Percentiles rank a stretch among this genome's conserved stretches.
phyloP scores from a whole-genome alignment of 2,797 vertebrate species.

The Champsocephalus esox region DNA sequence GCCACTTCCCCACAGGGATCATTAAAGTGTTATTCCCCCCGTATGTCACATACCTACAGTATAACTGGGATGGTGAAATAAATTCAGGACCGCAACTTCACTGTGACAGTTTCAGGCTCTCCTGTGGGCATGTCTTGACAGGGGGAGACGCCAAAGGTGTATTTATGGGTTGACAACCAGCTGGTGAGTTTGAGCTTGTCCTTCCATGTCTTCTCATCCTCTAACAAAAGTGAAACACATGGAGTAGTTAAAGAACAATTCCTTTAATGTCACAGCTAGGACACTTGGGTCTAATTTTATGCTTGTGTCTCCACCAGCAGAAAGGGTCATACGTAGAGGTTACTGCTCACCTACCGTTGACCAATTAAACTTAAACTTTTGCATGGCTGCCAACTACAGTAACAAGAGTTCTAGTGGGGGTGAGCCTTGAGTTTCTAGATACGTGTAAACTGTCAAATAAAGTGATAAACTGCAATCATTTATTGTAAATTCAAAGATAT shows the following conservation, averaged over 20 bases:
- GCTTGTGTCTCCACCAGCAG: conserved; percentile 24
- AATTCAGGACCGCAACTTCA: conserved; percentile 27
- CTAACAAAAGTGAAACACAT: conserved; percentile 49
- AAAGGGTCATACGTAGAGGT: conserved; percentile 38
- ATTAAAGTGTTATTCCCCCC: conserved; percentile 38
- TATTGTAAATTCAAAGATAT: neutral
- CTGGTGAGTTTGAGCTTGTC: conserved; percentile 68
- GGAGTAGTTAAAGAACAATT: conserved; percentile 42
- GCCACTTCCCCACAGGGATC: conserved; percentile 12
- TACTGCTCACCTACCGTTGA: conserved; percentile 23
- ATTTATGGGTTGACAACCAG: conserved; percentile 70
- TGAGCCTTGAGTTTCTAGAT: neutral
- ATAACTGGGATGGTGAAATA: conserved; percentile 31
- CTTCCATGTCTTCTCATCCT: conserved; percentile 63
- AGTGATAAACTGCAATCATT: neutral
- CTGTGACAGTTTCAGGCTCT: conserved; percentile 56
- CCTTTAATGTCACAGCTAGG: conserved; percentile 51
- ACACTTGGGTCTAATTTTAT: conserved; percentile 52
- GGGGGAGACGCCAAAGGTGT: conserved; percentile 60
- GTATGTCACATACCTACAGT: conserved; percentile 7
- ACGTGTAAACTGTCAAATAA: neutral
- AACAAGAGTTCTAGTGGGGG: conserved; percentile 5
- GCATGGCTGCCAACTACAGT: conserved; percentile 1
- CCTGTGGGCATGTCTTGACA: conserved; percentile 55
- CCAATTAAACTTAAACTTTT: conserved; percentile 55